These are phyloP conservation scores for Ophraella communa DNA, from an alignment of 2,888 invertebrate genomes.

Conservation along the genomic window DNA sequence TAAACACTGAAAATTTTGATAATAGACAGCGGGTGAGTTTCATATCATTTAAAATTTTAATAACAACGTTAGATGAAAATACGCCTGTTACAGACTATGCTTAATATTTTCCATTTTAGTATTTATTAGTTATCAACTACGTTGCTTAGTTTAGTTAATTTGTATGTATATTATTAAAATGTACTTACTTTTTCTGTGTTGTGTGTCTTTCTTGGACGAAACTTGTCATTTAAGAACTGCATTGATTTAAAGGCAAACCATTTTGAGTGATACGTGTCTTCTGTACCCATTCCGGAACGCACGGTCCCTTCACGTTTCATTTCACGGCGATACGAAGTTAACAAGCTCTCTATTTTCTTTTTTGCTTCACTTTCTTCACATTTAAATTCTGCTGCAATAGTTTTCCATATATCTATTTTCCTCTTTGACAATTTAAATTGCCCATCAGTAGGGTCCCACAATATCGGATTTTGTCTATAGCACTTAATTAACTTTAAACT, in stretches of 20 bases:
- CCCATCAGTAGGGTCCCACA: not conserved
- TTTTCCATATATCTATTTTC: not conserved
- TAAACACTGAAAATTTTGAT: no score
- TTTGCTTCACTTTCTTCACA: not conserved
- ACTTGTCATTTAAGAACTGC: constrained; percentile 3
- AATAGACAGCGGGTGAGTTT: no score
- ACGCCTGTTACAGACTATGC: no score
- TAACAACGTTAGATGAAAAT: no score
- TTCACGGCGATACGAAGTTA: not conserved
- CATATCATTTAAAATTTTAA: no score
- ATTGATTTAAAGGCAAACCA: constrained; percentile 11
- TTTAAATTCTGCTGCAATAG: not conserved
- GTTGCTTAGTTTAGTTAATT: no score
- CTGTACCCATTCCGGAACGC: not conserved
- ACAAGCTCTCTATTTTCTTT: not conserved
- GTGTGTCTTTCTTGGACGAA: not conserved
- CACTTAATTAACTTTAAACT: not conserved
- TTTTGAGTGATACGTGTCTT: not conserved
- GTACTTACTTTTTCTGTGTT: constrained; percentile 8
- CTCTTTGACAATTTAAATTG: not conserved
- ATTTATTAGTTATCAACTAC: no score
- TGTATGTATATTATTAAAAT: no score
- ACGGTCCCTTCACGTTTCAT: not conserved
- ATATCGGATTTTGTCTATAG: constrained; percentile 2
- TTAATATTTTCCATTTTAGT: no score